These are phyloP conservation scores for Sepioteuthis lessoniana DNA, from an alignment of 2,888 invertebrate species.

Conservation along the genomic window DNA sequence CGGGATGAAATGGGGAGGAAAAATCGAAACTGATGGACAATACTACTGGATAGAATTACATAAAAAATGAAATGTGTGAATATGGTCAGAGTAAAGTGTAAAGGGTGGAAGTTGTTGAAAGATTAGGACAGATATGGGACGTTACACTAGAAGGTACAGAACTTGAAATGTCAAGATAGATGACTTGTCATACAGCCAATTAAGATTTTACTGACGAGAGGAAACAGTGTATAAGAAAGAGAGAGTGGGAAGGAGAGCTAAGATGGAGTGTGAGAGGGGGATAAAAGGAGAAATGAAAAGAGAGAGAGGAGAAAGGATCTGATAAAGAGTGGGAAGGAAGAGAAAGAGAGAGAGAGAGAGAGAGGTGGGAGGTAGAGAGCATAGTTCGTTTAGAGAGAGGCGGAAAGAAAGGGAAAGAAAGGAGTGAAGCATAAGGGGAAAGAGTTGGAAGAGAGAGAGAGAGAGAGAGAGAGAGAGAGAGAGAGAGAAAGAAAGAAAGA, in stretches of 20 bases:
- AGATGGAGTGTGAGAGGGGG: no score
- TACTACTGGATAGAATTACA: background rate
- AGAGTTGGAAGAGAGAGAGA: no score
- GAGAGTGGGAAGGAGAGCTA: no score
- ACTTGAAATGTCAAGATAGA: background rate
- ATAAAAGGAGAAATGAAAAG: no score
- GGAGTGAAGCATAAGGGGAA: no score
- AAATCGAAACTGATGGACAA: background rate
- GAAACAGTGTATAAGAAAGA: background rate
- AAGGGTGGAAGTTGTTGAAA: background rate
- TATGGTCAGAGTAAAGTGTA: background rate
- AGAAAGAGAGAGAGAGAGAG: no score
- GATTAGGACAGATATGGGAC: background rate
- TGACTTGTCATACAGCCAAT: background rate
- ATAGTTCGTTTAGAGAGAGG: no score
- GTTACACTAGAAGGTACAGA: no score
- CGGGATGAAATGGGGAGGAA: background rate
- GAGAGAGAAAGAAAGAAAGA: no score
- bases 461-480: background rate
- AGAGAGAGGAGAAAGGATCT: background rate
- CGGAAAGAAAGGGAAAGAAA: no score
- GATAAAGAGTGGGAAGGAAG: no score
- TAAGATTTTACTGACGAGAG: background rate
- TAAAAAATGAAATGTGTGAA: background rate
- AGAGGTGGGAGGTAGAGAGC: no score